Evolutionary conservation across 2,888 invertebrate genomes (phyloP).

Genomic region (Parnassius smintheus): DNA sequence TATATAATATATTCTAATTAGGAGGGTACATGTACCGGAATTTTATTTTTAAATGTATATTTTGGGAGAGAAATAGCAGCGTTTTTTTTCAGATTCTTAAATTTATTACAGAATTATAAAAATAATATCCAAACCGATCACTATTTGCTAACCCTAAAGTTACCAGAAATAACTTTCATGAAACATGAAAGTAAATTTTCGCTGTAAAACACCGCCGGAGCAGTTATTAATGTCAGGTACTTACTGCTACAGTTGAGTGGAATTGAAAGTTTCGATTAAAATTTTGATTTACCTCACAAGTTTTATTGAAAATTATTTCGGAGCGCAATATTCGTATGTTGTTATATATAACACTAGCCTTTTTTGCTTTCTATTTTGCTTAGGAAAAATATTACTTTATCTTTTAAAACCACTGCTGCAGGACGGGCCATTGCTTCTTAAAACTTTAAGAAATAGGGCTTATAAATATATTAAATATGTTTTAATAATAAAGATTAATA

Average conservation of each 20-base stretch:
- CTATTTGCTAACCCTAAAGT: slow-evolving; percentile 39
- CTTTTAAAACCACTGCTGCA: too few relatives aligned
- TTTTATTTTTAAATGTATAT: too few relatives aligned
- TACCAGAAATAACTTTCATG: slow-evolving; percentile 59
- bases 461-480: too few relatives aligned
- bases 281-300: slow-evolving; percentile 18
- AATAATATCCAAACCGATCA: background rate
- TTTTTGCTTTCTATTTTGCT: background rate
- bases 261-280: slow-evolving; percentile 25
- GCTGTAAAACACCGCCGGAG: slow-evolving; percentile 40
- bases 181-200: slow-evolving; percentile 62
- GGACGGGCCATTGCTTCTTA: too few relatives aligned
- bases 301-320: slow-evolving; percentile 6
- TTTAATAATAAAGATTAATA: too few relatives aligned
- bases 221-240: slow-evolving; percentile 22
- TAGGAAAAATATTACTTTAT: background rate
- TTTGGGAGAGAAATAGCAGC: too few relatives aligned
- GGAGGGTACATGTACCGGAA: too few relatives aligned
- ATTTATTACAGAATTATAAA: background rate
- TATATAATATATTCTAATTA: too few relatives aligned
- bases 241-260: slow-evolving; percentile 18
- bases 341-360: too few relatives aligned
- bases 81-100: too few relatives aligned
- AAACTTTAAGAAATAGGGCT: too few relatives aligned
- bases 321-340: background rate